Conservation (phyloP, 2,797 vertebrate genomes). For the Brotula barbata region DNA sequence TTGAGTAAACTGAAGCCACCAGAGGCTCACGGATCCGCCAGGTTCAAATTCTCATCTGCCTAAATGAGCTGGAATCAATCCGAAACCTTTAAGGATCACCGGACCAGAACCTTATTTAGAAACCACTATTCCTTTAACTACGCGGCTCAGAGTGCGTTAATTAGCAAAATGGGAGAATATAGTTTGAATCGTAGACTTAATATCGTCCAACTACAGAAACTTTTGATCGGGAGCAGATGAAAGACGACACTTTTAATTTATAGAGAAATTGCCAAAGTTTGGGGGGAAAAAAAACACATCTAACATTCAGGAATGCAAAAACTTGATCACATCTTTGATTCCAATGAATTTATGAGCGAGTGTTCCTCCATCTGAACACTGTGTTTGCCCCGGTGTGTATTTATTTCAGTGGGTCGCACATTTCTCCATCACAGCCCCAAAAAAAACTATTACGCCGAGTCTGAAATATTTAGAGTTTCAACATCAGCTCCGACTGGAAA, state of each 20-base stretch:
- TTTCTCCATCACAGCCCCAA: neutral
- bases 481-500: too few species aligned
- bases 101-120: too few species aligned
- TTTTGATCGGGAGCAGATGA: too few species aligned
- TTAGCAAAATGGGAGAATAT: too few species aligned
- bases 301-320: too few species aligned
- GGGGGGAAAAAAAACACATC: neutral
- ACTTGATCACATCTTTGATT: neutral
- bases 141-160: too few species aligned
- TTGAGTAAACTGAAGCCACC: constrained; percentile 54
- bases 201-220: too few species aligned
- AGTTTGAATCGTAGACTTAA: too few species aligned
- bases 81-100: constrained; percentile 10
- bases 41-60: constrained; percentile 52
- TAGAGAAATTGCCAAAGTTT: neutral
- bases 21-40: constrained; percentile 24
- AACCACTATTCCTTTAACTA: too few species aligned
- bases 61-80: constrained; percentile 30
- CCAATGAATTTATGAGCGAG: neutral
- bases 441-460: neutral
- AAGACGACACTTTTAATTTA: too few species aligned
- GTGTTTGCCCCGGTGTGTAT: neutral
- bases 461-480: neutral
- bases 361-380: neutral
- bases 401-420: neutral